These are phyloP conservation scores for Erebia epiphron DNA, from an alignment of 2,888 invertebrate genomes.

Conservation along the genomic window DNA sequence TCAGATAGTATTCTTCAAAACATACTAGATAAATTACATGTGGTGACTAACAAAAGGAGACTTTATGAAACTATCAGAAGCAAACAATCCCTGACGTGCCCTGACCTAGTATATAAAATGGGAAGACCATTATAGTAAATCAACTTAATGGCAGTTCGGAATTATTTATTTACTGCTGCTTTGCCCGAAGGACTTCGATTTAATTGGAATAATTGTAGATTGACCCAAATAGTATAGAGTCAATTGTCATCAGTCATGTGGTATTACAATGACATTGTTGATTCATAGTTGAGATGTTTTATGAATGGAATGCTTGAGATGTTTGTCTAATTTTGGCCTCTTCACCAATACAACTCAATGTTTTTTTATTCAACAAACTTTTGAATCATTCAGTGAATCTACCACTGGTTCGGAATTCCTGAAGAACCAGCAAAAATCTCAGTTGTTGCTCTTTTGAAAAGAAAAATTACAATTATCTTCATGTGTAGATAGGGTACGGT, in stretches of 20 bases:
- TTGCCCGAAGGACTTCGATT: constrained; percentile 23
- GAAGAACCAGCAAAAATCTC: too few species aligned
- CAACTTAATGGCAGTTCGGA: constrained; percentile 19
- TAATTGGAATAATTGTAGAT: constrained; percentile 37
- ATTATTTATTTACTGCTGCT: constrained; percentile 24
- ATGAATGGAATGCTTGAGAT: background rate
- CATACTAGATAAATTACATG: background rate
- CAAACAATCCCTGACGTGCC: constrained; percentile 13
- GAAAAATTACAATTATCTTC: too few species aligned
- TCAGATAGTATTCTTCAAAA: background rate
- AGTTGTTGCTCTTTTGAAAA: too few species aligned
- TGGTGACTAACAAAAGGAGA: background rate
- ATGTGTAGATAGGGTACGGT: too few species aligned
- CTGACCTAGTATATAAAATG: constrained; percentile 16
- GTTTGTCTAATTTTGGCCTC: background rate
- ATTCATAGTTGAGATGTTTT: background rate
- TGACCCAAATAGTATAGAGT: constrained; percentile 38
- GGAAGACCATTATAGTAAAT: constrained; percentile 20
- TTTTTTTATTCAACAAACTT: too few species aligned
- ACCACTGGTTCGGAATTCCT: too few species aligned
- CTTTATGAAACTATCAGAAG: constrained; percentile 12
- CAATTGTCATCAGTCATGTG: constrained; percentile 34
- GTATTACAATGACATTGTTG: constrained; percentile 22
- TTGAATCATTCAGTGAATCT: too few species aligned
- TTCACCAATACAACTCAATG: too few species aligned